phyloP scores from a whole-genome alignment of 2,797 vertebrate genomes.

The Aphelocoma californica region DNA sequence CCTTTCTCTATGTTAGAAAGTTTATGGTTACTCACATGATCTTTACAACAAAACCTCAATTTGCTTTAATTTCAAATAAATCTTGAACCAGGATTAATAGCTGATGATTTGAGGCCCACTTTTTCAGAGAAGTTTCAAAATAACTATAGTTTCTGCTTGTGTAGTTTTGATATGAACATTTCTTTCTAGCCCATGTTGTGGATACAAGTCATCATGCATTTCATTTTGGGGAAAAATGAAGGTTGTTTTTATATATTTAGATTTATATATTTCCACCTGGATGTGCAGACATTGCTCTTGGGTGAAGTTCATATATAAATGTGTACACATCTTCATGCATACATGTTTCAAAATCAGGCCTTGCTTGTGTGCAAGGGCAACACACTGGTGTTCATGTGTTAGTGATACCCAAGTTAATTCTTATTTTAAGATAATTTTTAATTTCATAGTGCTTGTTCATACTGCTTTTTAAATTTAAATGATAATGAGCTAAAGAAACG shows the following conservation, averaged over 20 bases:
- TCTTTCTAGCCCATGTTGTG: background rate
- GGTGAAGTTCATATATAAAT: background rate
- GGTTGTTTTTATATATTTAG: background rate
- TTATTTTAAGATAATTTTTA: background rate
- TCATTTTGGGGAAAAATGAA: background rate
- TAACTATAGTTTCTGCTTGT: background rate
- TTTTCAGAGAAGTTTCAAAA: background rate
- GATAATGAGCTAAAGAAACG: background rate
- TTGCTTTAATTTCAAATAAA: background rate
- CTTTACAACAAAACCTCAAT: no score
- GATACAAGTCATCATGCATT: background rate
- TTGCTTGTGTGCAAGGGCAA: background rate
- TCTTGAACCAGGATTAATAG: background rate
- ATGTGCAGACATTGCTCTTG: background rate
- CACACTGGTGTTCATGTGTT: background rate
- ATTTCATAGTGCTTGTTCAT: background rate
- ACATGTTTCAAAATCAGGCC: background rate
- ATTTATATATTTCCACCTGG: background rate
- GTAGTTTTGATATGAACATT: background rate
- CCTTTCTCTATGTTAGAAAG: background rate
- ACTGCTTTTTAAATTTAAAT: background rate
- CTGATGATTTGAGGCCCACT: background rate
- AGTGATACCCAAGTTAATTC: background rate
- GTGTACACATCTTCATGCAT: background rate
- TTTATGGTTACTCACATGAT: background rate